Percentiles rank a stretch among this genome's conserved stretches.
Evolutionary conservation across 2,797 vertebrate species (phyloP).

Genomic region (Gorsachius magnificus): DNA sequence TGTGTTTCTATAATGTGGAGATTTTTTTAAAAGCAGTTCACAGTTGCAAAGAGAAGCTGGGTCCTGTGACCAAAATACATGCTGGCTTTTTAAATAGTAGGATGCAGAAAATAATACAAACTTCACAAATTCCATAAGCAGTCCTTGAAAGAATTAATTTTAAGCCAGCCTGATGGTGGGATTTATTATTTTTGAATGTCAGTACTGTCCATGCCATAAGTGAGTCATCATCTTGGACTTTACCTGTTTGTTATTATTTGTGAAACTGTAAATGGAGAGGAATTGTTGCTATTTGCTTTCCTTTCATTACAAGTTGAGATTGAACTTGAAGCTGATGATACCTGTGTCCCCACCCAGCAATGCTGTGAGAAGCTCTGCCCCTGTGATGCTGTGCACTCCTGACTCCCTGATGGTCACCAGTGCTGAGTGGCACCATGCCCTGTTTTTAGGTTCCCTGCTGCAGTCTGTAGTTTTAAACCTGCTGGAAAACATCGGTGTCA

Average conservation of each 20-base stretch:
- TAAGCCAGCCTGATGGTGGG: neutral
- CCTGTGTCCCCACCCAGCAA: neutral
- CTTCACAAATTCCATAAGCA: neutral
- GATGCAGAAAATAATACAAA: neutral
- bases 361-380: neutral
- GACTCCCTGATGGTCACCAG: neutral
- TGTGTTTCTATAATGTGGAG: neutral
- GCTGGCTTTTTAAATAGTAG: neutral
- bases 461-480: neutral
- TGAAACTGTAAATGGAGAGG: neutral
- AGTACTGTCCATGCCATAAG: neutral
- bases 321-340: neutral
- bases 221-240: neutral
- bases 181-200: neutral
- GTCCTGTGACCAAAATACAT: neutral
- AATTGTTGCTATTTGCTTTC: neutral
- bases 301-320: neutral
- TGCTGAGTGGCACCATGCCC: neutral
- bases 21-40: neutral
- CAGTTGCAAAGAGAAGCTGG: neutral
- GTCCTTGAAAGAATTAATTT: neutral
- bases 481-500: neutral
- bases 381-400: neutral
- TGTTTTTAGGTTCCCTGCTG: neutral
- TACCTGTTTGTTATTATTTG: neutral